Percentiles rank a stretch among this genome's conserved stretches.
phyloP scores from a whole-genome alignment of 2,797 vertebrate genomes.

The Masticophis lateralis region DNA sequence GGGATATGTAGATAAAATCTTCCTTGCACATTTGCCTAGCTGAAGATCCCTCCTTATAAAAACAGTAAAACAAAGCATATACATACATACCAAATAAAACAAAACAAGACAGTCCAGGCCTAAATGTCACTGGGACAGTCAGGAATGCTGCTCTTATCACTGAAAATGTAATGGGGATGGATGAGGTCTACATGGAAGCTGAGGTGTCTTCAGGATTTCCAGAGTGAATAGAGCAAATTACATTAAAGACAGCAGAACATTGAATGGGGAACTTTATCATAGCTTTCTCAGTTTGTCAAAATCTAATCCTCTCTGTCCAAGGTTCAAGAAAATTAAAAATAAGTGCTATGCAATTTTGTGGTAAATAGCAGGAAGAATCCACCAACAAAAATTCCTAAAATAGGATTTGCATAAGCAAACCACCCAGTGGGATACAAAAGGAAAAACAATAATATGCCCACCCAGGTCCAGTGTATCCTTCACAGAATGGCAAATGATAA shows the following conservation, averaged over 20 bases:
- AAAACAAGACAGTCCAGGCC: constrained; percentile 66
- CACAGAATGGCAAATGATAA: constrained; percentile 69
- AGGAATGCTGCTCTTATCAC: constrained; percentile 69
- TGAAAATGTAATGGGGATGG: constrained; percentile 59
- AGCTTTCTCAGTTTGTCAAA: constrained; percentile 65
- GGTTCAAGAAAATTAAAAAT: constrained; percentile 39
- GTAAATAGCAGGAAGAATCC: constrained; percentile 25
- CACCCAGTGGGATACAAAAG: neutral
- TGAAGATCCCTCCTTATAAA: constrained; percentile 61
- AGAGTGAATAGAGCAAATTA: constrained; percentile 65
- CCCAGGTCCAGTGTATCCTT: constrained; percentile 78
- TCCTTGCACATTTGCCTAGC: constrained; percentile 61
- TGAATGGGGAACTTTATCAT: constrained; percentile 63
- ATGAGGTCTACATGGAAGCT: constrained; percentile 48
- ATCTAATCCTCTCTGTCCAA: constrained; percentile 56
- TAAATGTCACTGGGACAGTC: constrained; percentile 69
- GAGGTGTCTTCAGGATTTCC: constrained; percentile 9
- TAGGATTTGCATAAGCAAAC: neutral
- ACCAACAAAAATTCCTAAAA: constrained; percentile 1
- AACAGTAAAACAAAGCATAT: constrained; percentile 39
- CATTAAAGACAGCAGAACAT: constrained; percentile 67
- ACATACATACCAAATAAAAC: constrained; percentile 61
- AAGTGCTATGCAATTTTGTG: constrained; percentile 46
- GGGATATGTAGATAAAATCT: constrained; percentile 47
- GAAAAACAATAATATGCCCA: constrained; percentile 46